Conservation (phyloP, 2,888 invertebrate species). For the Hoplodrina blanda region DNA sequence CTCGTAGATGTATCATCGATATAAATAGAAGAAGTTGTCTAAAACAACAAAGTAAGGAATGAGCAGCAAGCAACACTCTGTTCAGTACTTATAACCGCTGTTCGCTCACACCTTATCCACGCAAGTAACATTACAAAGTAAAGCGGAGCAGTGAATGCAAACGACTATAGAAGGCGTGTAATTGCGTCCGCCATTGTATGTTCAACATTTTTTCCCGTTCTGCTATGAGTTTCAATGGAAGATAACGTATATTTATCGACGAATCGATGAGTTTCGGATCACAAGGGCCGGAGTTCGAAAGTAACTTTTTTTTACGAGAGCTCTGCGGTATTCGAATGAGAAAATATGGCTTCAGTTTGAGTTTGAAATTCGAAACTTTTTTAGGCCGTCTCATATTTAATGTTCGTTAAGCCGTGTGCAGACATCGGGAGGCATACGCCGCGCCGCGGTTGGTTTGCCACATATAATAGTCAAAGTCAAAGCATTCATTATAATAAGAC, state of each 20-base stretch:
- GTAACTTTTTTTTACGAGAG: conserved; percentile 43
- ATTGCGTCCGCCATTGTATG: conserved; percentile 75
- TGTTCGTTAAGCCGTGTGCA: neutral
- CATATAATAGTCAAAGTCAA: too few species aligned
- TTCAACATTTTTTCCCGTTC: conserved; percentile 59
- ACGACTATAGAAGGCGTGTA: conserved; percentile 73
- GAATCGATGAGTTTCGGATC: conserved; percentile 48
- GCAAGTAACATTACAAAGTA: conserved; percentile 70
- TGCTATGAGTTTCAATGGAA: conserved; percentile 49
- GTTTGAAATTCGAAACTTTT: conserved; percentile 46
- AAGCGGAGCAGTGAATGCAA: conserved; percentile 74
- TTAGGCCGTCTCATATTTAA: neutral
- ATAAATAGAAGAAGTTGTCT: too few species aligned
- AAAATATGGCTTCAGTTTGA: conserved; percentile 44
- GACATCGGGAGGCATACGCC: neutral
- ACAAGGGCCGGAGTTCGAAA: conserved; percentile 34
- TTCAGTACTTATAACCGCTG: conserved; percentile 3
- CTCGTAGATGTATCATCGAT: too few species aligned
- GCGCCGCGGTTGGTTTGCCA: neutral
- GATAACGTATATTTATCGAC: conserved; percentile 57
- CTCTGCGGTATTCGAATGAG: conserved; percentile 21
- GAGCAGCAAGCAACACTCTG: neutral
- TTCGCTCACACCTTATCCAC: conserved; percentile 31
- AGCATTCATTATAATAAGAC: too few species aligned
- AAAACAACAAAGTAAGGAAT: neutral